Evolutionary conservation across 1,140 invertebrate genomes (phyloP).

Genomic region (Drosophila ambigua): DNA sequence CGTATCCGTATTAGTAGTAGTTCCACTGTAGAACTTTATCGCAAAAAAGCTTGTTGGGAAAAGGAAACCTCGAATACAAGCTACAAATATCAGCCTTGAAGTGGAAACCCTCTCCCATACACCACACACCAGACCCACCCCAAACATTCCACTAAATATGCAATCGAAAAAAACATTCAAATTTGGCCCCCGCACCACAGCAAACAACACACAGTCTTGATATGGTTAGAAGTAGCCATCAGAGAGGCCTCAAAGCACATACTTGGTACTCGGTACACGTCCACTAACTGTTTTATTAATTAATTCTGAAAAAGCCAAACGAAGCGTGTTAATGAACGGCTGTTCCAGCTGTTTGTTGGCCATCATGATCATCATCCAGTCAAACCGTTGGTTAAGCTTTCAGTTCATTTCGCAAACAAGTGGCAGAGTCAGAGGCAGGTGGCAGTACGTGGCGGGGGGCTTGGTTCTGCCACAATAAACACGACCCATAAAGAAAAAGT

Average conservation of each 20-base stretch:
- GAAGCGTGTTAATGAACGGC: constrained; percentile 61
- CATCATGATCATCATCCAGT: neutral
- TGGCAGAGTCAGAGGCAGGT: neutral
- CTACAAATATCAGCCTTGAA: constrained; percentile 11
- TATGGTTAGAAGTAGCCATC: constrained; percentile 16
- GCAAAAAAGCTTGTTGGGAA: neutral
- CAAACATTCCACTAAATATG: neutral
- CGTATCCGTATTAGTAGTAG: no score
- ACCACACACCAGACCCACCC: neutral
- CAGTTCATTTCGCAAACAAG: constrained; percentile 37
- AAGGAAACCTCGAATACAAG: constrained; percentile 6
- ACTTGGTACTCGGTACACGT: neutral
- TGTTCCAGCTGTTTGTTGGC: constrained; percentile 33
- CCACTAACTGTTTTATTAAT: constrained; percentile 59
- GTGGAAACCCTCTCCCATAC: constrained; percentile 3
- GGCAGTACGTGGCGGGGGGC: neutral
- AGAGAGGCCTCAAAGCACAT: neutral
- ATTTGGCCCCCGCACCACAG: constrained; percentile 15
- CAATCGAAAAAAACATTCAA: constrained; percentile 27
- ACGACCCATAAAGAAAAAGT: constrained; percentile 32
- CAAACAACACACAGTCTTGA: constrained; percentile 19
- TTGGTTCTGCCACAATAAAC: constrained; percentile 52
- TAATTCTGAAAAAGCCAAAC: constrained; percentile 46
- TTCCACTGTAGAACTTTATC: neutral
- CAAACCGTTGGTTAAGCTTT: constrained; percentile 34